phyloP scores from a whole-genome alignment of 1,140 invertebrate genomes.

The fruit fly (Drosophila melanogaster) region DNA sequence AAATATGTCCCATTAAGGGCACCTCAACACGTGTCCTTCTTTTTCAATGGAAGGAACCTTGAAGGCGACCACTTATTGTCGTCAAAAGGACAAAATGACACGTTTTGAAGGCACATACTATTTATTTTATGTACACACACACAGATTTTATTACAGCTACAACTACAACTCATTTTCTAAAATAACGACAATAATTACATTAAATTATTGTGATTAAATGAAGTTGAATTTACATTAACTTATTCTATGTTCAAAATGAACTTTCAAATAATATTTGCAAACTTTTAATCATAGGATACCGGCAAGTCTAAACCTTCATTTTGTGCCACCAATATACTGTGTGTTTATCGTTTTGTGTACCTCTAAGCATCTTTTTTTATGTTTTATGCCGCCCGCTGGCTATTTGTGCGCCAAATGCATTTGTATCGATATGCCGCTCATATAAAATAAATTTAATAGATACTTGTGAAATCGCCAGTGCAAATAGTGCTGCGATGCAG shows the following conservation, averaged over 20 bases:
- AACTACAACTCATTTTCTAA: no score
- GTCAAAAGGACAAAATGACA: slow-evolving; percentile 4
- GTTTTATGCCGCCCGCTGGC: slow-evolving; percentile 33
- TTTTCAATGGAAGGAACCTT: background rate
- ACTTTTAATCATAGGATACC: background rate
- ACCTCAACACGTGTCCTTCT: background rate
- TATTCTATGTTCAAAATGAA: no score
- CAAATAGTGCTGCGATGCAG: slow-evolving; percentile 31
- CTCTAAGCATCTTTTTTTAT: slow-evolving; percentile 38
- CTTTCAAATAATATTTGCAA: no score
- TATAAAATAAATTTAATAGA: slow-evolving; percentile 43
- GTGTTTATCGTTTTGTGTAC: slow-evolving; percentile 38
- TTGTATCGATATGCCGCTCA: slow-evolving; percentile 43
- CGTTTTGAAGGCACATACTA: background rate
- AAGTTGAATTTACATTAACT: no score
- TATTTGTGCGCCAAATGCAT: slow-evolving; percentile 56
- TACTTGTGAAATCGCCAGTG: slow-evolving; percentile 34
- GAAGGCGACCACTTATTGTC: background rate
- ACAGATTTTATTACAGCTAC: background rate
- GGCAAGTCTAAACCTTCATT: background rate
- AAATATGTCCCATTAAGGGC: slow-evolving; percentile 36
- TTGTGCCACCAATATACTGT: background rate
- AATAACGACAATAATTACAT: no score
- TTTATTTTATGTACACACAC: background rate
- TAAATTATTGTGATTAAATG: no score